Evolutionary conservation across 2,888 invertebrate species (phyloP).

Genomic region (Caenorhabditis sulstoni): DNA sequence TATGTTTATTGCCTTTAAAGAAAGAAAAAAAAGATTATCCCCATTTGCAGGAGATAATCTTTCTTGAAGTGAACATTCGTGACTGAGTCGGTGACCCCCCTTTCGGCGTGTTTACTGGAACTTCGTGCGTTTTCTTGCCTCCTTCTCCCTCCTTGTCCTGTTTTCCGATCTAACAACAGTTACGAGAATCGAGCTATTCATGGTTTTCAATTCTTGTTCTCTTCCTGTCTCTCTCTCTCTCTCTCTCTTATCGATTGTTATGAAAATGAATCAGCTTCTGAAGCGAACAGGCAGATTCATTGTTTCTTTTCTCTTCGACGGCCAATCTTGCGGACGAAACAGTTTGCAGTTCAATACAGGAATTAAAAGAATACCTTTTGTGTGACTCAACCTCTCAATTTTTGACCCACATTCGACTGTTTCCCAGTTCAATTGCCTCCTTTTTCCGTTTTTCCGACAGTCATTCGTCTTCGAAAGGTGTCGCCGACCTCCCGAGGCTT

Average conservation of each 20-base stretch:
- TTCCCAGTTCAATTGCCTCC: constrained; percentile 40
- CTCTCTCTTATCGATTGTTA: constrained; percentile 4
- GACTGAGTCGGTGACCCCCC: constrained; percentile 12
- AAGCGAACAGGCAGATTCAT: background rate
- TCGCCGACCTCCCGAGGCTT: constrained; percentile 23
- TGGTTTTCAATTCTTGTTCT: background rate
- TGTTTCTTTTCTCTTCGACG: background rate
- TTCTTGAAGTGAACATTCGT: constrained; percentile 13
- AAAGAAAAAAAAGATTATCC: constrained; percentile 19
- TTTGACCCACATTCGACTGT: constrained; percentile 36
- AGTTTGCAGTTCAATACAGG: background rate
- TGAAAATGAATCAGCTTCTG: constrained; percentile 6
- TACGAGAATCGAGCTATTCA: background rate
- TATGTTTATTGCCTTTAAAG: background rate
- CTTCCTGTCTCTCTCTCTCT: background rate
- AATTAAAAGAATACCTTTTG: constrained; percentile 8
- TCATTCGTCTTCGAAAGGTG: constrained; percentile 12
- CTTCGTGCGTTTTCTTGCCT: background rate
- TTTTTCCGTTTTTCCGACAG: background rate
- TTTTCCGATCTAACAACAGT: background rate
- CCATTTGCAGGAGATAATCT: constrained; percentile 17
- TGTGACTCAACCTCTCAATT: constrained; percentile 31
- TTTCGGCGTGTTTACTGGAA: constrained; percentile 10
- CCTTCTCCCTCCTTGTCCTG: no score
- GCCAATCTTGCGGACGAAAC: background rate